Evolutionary conservation across 2,888 invertebrate genomes (phyloP).

Genomic region (Trisateles emortualis): DNA sequence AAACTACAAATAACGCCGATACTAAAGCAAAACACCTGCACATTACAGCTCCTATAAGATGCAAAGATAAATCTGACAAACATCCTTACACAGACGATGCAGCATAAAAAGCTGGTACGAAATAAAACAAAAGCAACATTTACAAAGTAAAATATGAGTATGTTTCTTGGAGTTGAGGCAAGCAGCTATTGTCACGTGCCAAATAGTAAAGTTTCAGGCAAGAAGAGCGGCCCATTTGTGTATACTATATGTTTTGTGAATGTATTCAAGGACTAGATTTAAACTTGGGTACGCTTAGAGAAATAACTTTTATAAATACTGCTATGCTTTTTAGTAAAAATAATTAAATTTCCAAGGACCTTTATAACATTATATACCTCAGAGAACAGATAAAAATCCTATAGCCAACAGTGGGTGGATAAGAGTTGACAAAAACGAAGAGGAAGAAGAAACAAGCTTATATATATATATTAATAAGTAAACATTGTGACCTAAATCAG

Average conservation of each 20-base stretch:
- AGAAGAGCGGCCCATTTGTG: slow-evolving; percentile 32
- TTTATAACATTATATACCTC: no score
- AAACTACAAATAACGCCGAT: not conserved
- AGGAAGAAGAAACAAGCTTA: no score
- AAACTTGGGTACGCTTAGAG: no score
- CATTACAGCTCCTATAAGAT: not conserved
- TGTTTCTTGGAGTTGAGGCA: slow-evolving; percentile 24
- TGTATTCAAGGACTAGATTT: not conserved
- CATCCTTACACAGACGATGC: not conserved
- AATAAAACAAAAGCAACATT: slow-evolving; percentile 41
- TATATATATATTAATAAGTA: no score
- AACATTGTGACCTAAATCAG: no score
- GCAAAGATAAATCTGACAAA: slow-evolving; percentile 1
- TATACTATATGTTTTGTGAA: slow-evolving; percentile 4
- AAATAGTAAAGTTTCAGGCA: slow-evolving; percentile 51
- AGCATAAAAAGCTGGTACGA: slow-evolving; percentile 9
- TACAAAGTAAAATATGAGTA: slow-evolving; percentile 46
- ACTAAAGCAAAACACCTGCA: not conserved
- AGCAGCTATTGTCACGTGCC: slow-evolving; percentile 57
- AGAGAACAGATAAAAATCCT: no score
- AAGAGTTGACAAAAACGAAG: no score
- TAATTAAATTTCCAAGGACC: no score
- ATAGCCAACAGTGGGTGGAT: no score
- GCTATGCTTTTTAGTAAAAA: no score
- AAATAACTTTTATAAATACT: no score